Conservation (phyloP, 2,797 vertebrate species). For the Rhadinocentrus ornatus region DNA sequence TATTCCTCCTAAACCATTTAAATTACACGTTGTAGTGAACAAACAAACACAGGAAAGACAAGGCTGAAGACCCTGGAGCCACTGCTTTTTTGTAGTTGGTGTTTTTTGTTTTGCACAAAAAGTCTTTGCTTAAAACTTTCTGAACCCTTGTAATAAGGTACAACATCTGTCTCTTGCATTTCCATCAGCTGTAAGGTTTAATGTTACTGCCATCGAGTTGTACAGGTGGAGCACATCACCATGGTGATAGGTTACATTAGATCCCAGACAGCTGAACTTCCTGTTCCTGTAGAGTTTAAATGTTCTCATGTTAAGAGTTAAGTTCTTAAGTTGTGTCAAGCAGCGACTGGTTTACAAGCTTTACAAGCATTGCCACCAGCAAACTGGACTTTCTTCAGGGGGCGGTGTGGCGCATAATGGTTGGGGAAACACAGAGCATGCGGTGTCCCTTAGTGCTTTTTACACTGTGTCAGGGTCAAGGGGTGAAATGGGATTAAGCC, state of each 20-base stretch:
- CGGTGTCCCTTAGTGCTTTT: constrained; percentile 4
- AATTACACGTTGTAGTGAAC: too few species aligned
- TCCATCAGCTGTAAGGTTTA: background rate
- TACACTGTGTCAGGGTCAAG: too few species aligned
- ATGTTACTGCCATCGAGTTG: background rate
- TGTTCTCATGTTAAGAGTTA: background rate
- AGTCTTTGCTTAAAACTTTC: constrained; percentile 4
- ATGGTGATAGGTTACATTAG: background rate
- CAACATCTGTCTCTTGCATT: constrained; percentile 19
- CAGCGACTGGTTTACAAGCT: background rate
- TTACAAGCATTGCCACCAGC: background rate
- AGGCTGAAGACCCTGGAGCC: too few species aligned
- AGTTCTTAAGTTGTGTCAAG: background rate
- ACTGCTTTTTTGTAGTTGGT: background rate
- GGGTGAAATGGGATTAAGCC: too few species aligned
- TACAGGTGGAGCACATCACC: background rate
- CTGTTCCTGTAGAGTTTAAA: background rate
- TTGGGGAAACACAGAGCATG: background rate
- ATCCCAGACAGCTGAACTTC: constrained; percentile 12
- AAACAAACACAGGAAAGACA: too few species aligned
- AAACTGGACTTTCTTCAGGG: too few species aligned
- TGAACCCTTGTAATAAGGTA: constrained; percentile 15
- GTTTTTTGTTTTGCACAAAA: background rate
- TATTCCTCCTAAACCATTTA: too few species aligned
- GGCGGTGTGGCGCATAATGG: too few species aligned